Evolutionary conservation across 2,888 invertebrate genomes (phyloP).

Genomic region (Monochamus alternatus): DNA sequence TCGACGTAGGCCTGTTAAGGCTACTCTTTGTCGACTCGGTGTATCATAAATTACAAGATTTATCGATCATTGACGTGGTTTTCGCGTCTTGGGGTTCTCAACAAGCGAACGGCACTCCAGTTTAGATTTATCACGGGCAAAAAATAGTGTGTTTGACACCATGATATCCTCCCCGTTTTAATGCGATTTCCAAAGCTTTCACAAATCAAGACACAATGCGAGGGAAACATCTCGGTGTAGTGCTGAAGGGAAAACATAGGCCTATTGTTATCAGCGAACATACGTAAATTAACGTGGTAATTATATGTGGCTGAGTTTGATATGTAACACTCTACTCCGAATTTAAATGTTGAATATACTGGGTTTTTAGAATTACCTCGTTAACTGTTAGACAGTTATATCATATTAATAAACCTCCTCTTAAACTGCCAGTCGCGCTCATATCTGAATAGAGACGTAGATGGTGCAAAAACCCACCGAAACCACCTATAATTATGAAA

Average conservation of each 20-base stretch:
- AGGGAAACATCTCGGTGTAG: not conserved
- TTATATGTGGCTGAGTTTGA: no score
- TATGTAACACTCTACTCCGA: no score
- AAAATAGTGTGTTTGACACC: slow-evolving; percentile 1
- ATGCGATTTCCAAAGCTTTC: not conserved
- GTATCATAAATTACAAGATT: slow-evolving; percentile 9
- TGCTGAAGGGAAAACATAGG: not conserved
- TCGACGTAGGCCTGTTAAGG: not conserved
- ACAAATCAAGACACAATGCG: not conserved
- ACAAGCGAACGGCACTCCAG: not conserved
- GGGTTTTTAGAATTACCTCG: no score
- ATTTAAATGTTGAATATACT: no score
- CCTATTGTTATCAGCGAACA: not conserved
- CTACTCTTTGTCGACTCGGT: not conserved
- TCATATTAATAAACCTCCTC: no score
- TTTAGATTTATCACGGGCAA: slow-evolving; percentile 1
- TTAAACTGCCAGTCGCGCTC: no score
- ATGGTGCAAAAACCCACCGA: no score
- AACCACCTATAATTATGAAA: no score
- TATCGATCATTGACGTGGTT: not conserved
- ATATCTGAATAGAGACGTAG: no score
- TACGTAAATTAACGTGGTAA: no score
- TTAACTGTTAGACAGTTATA: no score
- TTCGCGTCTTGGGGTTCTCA: not conserved
- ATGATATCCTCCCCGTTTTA: not conserved